Base-by-base conservation (phyloP, 2,888 invertebrate genomes). In the Syrista parreyssii region DNA sequence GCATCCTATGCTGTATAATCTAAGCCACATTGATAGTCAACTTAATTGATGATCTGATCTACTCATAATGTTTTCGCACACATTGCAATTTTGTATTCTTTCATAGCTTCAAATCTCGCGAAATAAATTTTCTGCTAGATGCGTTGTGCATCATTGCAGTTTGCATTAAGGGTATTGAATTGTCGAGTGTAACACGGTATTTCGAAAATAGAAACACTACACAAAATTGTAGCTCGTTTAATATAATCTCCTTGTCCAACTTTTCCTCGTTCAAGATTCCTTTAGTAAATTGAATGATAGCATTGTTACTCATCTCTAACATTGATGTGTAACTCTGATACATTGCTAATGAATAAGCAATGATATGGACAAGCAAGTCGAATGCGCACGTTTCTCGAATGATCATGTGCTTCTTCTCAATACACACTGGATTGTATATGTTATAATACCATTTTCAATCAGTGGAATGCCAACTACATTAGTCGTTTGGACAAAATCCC, bases 371-470 rank as follows among this genome's bases (percentile, higher is more conserved):
- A 12, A 79, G 68, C 6, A 76, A 74, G 11, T 79, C 78, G 35
- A 73, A 40, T 68, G 76, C 75, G 73, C 79, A 79, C 11, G 76
- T 79, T 36, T 78, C 33, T 31, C 12, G 75, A 11, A 78, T 74
- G 30, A 78, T 72, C 31, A 40, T 31, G 35, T n/a, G 35, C 30
- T 4, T 74, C 11, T 73, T 34, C 30, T 55, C 74, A 11, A 55
- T 31, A 68, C 76, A 68, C 68, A 76, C 78, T 12, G 76, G 34
- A 30, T 76, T 55, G 68, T 78, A 78, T 36, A 79, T 23, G n/a
- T n/a, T n/a, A n/a, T n/a, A 74, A 71, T 79, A 9, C 79, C 78
- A 75, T 79, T 79, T 36, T 68, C 12, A 9, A 80, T 77, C 15
- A 76, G 12, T 36, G 76, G 79, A 33, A 80, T 80, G 34, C 40